Conservation (phyloP, 2,113 vertebrate genomes). For the Psilopogon haemacephalus region DNA sequence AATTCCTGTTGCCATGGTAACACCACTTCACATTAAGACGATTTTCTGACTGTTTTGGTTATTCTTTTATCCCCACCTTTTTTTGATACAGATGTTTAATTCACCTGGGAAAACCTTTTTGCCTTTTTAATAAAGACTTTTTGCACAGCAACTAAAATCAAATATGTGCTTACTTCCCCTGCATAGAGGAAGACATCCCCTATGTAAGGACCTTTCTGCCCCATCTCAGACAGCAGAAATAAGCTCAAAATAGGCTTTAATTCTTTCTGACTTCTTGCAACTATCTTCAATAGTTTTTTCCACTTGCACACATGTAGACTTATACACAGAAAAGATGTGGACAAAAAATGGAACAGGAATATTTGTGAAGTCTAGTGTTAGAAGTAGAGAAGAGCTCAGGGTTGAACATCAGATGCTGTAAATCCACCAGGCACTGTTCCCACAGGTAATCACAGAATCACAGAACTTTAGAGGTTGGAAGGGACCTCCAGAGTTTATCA, state of each 20-base stretch:
- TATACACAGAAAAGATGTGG: neutral
- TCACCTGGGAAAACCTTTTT: neutral
- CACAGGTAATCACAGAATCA: too few species aligned
- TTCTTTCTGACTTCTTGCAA: neutral
- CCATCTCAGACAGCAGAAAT: neutral
- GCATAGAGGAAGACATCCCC: neutral
- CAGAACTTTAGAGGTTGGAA: too few species aligned
- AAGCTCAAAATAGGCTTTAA: neutral
- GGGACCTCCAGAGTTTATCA: too few species aligned
- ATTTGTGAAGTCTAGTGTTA: neutral
- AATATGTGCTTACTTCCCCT: neutral
- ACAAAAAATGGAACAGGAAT: neutral
- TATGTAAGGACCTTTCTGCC: neutral
- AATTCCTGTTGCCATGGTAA: slow-evolving; percentile 61
- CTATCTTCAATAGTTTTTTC: neutral
- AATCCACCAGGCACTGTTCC: neutral
- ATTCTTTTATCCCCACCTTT: slow-evolving; percentile 42
- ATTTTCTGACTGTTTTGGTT: slow-evolving; percentile 67
- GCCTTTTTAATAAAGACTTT: neutral
- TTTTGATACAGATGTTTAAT: slow-evolving; percentile 51
- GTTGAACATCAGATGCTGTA: neutral
- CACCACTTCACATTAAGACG: slow-evolving; percentile 34
- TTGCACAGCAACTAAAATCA: neutral
- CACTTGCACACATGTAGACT: neutral
- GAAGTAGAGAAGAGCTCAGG: accelerated